Percentiles rank a stretch among this genome's conserved stretches.
Evolutionary conservation across 1,140 invertebrate genomes (phyloP).

Genomic region (Chironomus striatipennis): DNA sequence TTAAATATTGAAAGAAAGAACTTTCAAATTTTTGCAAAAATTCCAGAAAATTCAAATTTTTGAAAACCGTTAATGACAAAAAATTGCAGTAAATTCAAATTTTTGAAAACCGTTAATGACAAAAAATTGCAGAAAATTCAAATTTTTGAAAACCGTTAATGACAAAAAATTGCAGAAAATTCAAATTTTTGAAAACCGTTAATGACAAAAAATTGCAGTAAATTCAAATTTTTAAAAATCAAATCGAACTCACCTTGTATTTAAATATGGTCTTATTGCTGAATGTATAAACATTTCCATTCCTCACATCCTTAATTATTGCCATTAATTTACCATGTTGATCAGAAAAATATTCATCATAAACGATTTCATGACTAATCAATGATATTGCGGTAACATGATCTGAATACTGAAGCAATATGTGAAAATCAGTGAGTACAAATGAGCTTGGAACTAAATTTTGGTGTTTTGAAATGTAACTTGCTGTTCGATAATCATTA

Average conservation of each 20-base stretch:
- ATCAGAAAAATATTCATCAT: conserved; percentile 76
- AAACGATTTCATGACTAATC: conserved; percentile 78
- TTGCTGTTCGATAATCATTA: conserved; percentile 11
- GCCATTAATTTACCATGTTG: conserved; percentile 70
- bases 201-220: neutral
- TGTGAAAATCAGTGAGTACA: conserved; percentile 85
- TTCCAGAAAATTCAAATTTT: no score
- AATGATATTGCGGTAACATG: conserved; percentile 76
- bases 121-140: no score
- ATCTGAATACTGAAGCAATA: conserved; percentile 72
- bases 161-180: neutral
- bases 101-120: no score
- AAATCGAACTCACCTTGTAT: conserved; percentile 49
- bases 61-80: no score
- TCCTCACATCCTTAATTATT: conserved; percentile 72
- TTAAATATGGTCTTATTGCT: conserved; percentile 76
- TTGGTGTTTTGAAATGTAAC: neutral
- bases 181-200: neutral
- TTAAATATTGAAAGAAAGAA: neutral
- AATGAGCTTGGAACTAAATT: conserved; percentile 57
- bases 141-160: no score
- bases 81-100: neutral
- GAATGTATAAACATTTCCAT: conserved; percentile 78
- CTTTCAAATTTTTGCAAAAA: neutral
- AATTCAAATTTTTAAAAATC: no score